phyloP scores from a whole-genome alignment of 2,113 vertebrate genomes.

The Petromus typicus region DNA sequence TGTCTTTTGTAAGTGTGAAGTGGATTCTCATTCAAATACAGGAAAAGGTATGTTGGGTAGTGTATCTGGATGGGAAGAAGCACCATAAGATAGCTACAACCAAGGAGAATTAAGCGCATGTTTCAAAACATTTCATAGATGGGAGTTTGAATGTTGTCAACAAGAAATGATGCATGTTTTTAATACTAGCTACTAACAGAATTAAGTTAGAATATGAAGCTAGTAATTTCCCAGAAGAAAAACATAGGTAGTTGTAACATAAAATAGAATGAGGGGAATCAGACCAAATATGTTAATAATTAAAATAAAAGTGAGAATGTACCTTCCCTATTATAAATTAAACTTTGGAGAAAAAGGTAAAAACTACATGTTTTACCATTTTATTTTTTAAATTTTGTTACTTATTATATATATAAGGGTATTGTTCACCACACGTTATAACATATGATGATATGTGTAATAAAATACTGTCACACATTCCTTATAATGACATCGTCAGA shows the following conservation, averaged over 20 bases:
- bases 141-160: neutral
- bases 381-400: neutral
- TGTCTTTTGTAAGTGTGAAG: neutral
- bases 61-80: too few relatives aligned
- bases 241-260: neutral
- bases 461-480: neutral
- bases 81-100: neutral
- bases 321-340: neutral
- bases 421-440: neutral
- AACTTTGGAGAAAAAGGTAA: neutral
- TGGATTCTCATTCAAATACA: neutral
- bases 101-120: neutral
- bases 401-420: neutral
- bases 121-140: neutral
- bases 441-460: neutral
- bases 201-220: neutral
- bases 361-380: neutral
- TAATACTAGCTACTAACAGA: neutral
- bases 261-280: neutral
- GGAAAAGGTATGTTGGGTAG: neutral
- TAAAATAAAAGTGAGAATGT: neutral
- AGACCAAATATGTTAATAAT: neutral
- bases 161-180: neutral
- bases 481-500: neutral
- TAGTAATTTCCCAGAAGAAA: neutral